Evolutionary conservation across 2,888 invertebrate species (phyloP).

Genomic region (Drosophila formosana): DNA sequence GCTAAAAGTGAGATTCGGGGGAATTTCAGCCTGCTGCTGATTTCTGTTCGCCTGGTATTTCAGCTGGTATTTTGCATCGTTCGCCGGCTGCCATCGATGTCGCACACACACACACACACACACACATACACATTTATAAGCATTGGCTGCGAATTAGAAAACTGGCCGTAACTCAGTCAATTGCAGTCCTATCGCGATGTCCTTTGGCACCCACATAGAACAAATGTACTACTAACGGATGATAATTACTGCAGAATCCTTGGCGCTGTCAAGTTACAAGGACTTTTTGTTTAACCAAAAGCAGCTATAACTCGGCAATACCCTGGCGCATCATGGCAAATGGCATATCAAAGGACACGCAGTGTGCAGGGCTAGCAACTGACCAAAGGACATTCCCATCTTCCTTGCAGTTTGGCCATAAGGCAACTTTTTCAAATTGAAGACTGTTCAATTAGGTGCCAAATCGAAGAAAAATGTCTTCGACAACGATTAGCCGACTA

Average conservation of each 20-base stretch:
- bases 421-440: neutral
- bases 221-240: neutral
- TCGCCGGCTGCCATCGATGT: neutral
- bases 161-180: neutral
- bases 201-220: neutral
- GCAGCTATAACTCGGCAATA: neutral
- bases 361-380: neutral
- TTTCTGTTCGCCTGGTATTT: slow-evolving; percentile 2
- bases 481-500: too few species aligned
- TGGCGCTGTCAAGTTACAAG: neutral
- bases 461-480: too few species aligned
- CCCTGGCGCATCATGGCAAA: neutral
- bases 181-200: neutral
- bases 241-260: neutral
- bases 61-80: neutral
- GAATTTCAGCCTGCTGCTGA: neutral
- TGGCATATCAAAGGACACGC: neutral
- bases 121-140: neutral
- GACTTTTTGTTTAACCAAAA: neutral
- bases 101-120: neutral
- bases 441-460: too few species aligned
- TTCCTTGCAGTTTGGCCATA: neutral
- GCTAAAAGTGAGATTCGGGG: neutral
- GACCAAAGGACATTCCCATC: neutral
- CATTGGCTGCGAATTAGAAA: neutral